phyloP scores from a whole-genome alignment of 1,140 invertebrate genomes.

The Orius laevigatus region DNA sequence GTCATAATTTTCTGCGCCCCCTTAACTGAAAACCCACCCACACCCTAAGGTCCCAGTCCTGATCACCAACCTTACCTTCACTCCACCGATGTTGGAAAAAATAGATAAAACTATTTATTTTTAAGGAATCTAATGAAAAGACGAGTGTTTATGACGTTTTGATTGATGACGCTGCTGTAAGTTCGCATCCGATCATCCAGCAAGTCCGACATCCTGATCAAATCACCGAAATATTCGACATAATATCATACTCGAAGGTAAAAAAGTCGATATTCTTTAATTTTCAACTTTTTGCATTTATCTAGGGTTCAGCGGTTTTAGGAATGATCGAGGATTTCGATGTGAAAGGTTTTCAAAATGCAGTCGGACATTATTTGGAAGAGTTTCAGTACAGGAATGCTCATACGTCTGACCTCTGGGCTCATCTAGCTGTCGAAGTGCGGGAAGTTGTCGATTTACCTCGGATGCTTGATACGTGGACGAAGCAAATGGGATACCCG shows the following conservation, averaged over 20 bases:
- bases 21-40: too few species aligned
- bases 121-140: too few species aligned
- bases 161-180: slow-evolving; percentile 57
- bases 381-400: slow-evolving; percentile 56
- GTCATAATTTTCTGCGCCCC: too few species aligned
- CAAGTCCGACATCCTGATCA: slow-evolving; percentile 68
- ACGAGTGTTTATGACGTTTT: slow-evolving; percentile 24
- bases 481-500: slow-evolving; percentile 80
- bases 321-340: slow-evolving; percentile 80
- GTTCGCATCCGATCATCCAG: slow-evolving; percentile 77
- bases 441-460: slow-evolving; percentile 28
- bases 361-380: slow-evolving; percentile 52
- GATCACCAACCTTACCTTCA: too few species aligned
- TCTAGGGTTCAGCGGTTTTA: slow-evolving; percentile 67
- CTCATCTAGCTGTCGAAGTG: slow-evolving; percentile 32
- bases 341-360: slow-evolving; percentile 45
- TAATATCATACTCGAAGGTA: slow-evolving; percentile 85
- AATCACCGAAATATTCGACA: slow-evolving; percentile 83
- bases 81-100: too few species aligned
- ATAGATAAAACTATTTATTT: too few species aligned
- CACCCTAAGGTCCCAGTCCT: too few species aligned
- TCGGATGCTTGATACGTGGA: slow-evolving; percentile 82
- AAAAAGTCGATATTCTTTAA: slow-evolving; percentile 1
- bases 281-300: background rate
- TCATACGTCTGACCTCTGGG: slow-evolving; percentile 60